phyloP scores from a whole-genome alignment of 1,140 invertebrate genomes.

The Thaumatotibia leucotreta region DNA sequence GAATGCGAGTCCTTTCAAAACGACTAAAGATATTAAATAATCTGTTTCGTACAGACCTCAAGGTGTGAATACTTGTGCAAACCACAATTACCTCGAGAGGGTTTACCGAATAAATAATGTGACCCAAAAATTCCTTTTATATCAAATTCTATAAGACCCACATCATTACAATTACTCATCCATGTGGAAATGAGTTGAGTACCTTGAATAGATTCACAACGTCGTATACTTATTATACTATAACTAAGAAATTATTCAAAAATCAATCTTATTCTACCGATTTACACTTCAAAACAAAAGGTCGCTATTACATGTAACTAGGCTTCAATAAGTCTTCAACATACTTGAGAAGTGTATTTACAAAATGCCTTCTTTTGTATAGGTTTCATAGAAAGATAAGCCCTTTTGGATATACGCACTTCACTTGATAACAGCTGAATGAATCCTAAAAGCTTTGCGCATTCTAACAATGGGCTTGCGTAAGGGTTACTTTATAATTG shows the following conservation, averaged over 20 bases:
- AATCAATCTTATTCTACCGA: neutral
- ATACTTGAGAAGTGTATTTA: too few relatives aligned
- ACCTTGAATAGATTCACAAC: neutral
- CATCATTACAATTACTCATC: neutral
- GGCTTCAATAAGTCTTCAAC: neutral
- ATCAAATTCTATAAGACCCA: neutral
- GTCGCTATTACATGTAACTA: neutral
- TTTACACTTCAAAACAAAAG: neutral
- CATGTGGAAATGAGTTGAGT: neutral
- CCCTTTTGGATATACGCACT: too few relatives aligned
- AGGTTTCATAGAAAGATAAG: too few relatives aligned
- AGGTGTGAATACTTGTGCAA: neutral
- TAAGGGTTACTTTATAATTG: conserved; percentile 30
- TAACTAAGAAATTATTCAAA: too few relatives aligned
- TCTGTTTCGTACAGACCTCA: too few relatives aligned
- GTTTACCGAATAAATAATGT: neutral
- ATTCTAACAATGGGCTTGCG: conserved; percentile 39
- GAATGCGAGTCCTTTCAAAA: too few relatives aligned
- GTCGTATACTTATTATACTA: neutral
- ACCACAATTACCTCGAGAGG: neutral
- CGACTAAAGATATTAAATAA: too few relatives aligned
- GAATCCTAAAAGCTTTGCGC: conserved; percentile 5
- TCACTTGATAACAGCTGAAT: neutral
- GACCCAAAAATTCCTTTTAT: neutral
- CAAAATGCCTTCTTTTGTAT: too few relatives aligned